Base-by-base conservation (phyloP, 2,113 vertebrate species). In the Spizaetus ornatus region DNA sequence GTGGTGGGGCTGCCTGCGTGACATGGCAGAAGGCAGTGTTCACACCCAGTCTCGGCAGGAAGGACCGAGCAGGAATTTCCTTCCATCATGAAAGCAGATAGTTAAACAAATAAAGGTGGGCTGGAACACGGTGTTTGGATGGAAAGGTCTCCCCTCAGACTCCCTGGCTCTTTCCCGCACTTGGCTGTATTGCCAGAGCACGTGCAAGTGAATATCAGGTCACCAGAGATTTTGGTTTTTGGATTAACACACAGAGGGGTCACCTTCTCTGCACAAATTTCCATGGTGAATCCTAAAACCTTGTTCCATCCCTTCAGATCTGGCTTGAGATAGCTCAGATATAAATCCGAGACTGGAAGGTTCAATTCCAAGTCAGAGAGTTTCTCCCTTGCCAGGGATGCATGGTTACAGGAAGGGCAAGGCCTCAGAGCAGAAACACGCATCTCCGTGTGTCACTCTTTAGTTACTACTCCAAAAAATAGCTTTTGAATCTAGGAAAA, bases 1-100 rank as follows among this genome's bases (percentile, higher is more conserved):
- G 0, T 11, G 53, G n/a, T 19, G 45, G 40, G 58, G 47, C 20
- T 84, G 55, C 11, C 3, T 4, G 27, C 0, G 3, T 3, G 8
- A 27, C 12, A 40, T 0, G 4, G 21, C 22, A 69, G 31, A 90
- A 88, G 11, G 48, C 36, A 79, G 22, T 0, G 0, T 20, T 76
- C n/a, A n/a, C 62, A 82, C 19, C n/a, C 43, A 47, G 43, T 3
- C 56, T 61, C 29, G 86, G n/a, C 58, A 70, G 55, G 59, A 92
- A 80, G 45, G 58, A 58, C 10, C 1, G 2, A 85, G 45, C 36
- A 74, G 38, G 26, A 82, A 82, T 62, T 86, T 67, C 53, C n/a
- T 80, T 86, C 20, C 9, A 1, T 12, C 15, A 34, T 22, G 16
- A 20, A 86, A 86, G 14, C 1, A 45, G 13, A 22, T 8, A 61